phyloP scores from a whole-genome alignment of 2,113 vertebrate genomes.

The Sphaerodactylus townsendi region DNA sequence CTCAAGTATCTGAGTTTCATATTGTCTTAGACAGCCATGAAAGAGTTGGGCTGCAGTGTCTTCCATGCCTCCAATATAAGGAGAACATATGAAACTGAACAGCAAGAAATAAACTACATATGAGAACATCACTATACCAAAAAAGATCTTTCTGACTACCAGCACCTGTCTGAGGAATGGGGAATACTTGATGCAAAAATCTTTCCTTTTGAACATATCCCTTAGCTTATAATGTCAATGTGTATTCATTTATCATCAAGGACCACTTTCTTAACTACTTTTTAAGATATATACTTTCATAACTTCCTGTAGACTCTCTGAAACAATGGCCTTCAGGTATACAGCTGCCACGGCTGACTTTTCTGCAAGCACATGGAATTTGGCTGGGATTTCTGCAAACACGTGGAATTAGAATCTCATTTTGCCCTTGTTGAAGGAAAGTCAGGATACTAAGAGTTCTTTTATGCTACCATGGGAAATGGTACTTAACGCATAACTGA shows the following conservation, averaged over 20 bases:
- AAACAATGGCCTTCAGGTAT: background rate
- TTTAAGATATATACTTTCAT: background rate
- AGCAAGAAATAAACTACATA: background rate
- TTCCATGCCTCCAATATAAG: background rate
- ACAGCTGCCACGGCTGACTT: background rate
- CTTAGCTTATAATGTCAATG: background rate
- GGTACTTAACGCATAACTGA: background rate
- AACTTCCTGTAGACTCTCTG: background rate
- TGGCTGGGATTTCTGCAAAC: no score
- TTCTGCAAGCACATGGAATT: background rate
- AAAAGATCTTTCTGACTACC: background rate
- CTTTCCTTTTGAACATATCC: background rate
- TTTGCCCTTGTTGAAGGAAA: conserved; percentile 1
- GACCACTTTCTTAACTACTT: background rate
- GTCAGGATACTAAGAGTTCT: background rate
- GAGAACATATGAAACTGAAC: background rate
- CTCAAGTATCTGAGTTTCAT: background rate
- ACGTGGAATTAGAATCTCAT: no score
- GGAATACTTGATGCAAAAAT: background rate
- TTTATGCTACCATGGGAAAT: background rate
- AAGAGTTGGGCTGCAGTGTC: background rate
- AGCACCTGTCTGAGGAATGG: background rate
- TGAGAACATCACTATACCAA: background rate
- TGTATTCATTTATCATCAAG: background rate
- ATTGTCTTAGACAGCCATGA: background rate